These are phyloP conservation scores for Chalcis sispes DNA, from an alignment of 2,888 invertebrate species.

Conservation along the genomic window DNA sequence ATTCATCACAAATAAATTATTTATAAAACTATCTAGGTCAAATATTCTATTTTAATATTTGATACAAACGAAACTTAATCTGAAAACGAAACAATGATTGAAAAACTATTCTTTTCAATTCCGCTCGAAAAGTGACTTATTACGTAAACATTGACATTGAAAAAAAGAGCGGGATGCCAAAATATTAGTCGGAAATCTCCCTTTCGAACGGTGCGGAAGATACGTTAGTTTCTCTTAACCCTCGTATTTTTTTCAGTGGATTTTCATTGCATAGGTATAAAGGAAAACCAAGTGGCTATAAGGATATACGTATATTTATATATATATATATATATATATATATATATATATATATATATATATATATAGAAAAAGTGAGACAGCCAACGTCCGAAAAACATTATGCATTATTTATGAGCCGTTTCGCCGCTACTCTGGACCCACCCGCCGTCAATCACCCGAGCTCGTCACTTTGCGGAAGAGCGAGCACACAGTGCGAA, in stretches of 20 bases:
- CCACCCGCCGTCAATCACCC: constrained; percentile 54
- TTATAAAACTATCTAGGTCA: no score
- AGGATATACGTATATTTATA: background rate
- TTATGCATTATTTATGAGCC: constrained; percentile 71
- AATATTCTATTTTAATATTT: no score
- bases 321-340: no score
- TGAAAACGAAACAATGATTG: background rate
- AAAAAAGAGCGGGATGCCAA: background rate
- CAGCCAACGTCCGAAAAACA: constrained; percentile 73
- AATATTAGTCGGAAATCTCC: background rate
- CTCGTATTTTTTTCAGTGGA: background rate
- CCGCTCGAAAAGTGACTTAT: constrained; percentile 13
- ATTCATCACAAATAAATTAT: no score
- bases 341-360: no score
- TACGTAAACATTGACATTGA: constrained; percentile 8
- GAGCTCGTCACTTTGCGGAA: constrained; percentile 54
- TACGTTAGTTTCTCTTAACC: background rate
- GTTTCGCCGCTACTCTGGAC: constrained; percentile 56
- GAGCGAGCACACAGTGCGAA: no score
- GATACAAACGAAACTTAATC: background rate
- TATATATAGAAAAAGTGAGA: constrained; percentile 51
- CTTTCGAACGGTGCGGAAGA: background rate
- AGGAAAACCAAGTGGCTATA: no score
- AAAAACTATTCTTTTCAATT: constrained; percentile 8
- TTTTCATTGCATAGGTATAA: background rate